These are phyloP conservation scores for Actinemys pallida DNA, from an alignment of 2,113 vertebrate species.

Conservation along the genomic window DNA sequence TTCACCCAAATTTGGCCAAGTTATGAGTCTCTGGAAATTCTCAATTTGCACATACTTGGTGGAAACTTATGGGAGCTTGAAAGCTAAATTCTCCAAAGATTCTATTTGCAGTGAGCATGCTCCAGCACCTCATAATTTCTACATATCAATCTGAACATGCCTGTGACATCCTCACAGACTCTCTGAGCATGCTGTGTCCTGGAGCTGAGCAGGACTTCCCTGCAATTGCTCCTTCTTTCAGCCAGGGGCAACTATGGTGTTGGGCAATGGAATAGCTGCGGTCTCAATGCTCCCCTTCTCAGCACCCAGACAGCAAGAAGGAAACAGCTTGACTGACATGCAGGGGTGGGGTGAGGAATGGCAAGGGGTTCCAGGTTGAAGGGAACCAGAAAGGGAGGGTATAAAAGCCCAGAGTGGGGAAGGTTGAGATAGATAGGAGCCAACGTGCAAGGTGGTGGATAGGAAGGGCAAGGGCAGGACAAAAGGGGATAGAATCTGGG, in stretches of 20 bases:
- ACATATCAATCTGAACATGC: background rate
- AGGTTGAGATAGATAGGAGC: background rate
- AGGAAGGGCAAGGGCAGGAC: background rate
- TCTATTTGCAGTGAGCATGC: background rate
- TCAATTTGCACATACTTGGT: background rate
- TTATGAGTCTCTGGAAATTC: background rate
- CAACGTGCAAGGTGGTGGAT: background rate
- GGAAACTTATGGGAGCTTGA: background rate
- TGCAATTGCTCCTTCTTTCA: background rate
- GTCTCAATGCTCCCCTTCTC: background rate
- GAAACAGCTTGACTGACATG: background rate
- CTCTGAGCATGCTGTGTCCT: background rate
- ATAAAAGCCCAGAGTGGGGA: background rate
- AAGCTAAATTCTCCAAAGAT: background rate
- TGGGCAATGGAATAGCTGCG: too few relatives aligned
- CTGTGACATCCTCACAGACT: background rate
- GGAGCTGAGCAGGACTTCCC: background rate
- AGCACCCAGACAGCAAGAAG: background rate
- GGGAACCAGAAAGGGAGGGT: background rate
- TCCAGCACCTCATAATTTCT: background rate
- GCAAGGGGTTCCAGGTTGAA: background rate
- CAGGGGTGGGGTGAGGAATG: background rate
- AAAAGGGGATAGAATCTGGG: background rate
- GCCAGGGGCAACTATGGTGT: background rate
- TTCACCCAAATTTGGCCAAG: background rate